Base-by-base conservation (phyloP, 2,113 vertebrate genomes). In the Siphamia tubifer region DNA sequence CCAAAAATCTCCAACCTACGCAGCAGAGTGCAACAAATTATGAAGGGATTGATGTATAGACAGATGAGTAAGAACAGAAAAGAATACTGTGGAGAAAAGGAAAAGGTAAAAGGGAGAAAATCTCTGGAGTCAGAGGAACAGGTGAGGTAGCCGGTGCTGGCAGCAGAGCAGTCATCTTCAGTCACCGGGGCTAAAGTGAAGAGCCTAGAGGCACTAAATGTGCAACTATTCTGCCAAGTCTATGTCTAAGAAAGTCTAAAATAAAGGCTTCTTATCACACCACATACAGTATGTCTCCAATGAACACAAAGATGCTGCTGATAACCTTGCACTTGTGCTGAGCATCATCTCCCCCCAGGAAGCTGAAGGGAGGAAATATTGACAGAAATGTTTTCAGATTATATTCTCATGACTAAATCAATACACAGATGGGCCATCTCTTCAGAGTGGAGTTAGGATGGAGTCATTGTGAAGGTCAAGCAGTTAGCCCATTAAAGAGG, bases 361-460 rank as follows among this genome's bases (percentile, higher is more conserved):
- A 58, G 77, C 68, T 73, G 48, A 78, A 81, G 60, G 62, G 45
- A 74, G 68, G 69, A 86, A 79, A 85, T 87, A 89, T 89, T 81
- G 87, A 91, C 86, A 72, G 76, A 72, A 79, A 79, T 86, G 83
- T 89, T 87, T 91, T 89, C 82, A 87, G 82, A 89, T 89, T 84
- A 89, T 86, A 79, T 82, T 87, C 83, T 87, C 89, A 73, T 82
- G 87, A 87, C 89, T 89, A 68, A 83, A 91, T 91, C 89, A 79
- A 91, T 91, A 86, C 76, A 57, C 79, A 77, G 80, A 86, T 71
- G 68, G 83, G 76, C 79, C 74, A 44, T 68, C 69, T 81, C 80
- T 70, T 86, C 76, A 68, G 76, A 84, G 70, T 6, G 23, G 79
- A 83, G 86, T 81, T 78, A 55, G 80, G 62, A 74, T 68, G 61